A percentile compares a stretch with the other conserved stretches of the same genome.
phyloP scores from a whole-genome alignment of 1,140 invertebrate genomes.

The Euura lappo region DNA sequence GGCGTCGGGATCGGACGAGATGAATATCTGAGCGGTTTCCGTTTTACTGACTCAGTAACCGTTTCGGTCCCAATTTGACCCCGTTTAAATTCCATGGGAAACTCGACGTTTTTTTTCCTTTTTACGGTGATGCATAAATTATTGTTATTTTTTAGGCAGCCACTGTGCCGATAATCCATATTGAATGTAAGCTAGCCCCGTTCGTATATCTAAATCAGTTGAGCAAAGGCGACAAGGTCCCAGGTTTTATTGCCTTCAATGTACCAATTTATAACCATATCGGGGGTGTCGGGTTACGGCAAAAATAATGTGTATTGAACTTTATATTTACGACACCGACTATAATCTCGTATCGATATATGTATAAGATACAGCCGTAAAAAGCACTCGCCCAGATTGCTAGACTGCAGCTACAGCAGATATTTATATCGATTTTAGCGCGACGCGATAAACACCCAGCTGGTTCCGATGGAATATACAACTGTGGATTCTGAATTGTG shows the following conservation, averaged over 20 bases:
- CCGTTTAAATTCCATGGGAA: background rate
- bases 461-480: no score
- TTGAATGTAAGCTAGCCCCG: background rate
- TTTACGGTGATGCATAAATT: no score
- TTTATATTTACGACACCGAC: background rate
- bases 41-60: no score
- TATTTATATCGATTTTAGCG: no score
- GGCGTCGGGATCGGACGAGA: background rate
- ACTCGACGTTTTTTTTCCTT: background rate
- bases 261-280: conserved; percentile 3
- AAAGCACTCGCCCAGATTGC: background rate
- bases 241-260: background rate
- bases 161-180: background rate
- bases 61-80: no score
- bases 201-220: no score
- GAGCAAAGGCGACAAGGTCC: background rate
- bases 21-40: background rate
- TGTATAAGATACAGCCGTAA: background rate
- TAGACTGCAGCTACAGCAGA: background rate
- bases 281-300: background rate
- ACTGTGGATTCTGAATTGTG: no score
- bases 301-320: background rate
- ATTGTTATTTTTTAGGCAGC: background rate
- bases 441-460: no score
- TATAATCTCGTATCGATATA: background rate